Evolutionary conservation across 2,888 invertebrate species (phyloP).

Genomic region (Ormyrus labotus): DNA sequence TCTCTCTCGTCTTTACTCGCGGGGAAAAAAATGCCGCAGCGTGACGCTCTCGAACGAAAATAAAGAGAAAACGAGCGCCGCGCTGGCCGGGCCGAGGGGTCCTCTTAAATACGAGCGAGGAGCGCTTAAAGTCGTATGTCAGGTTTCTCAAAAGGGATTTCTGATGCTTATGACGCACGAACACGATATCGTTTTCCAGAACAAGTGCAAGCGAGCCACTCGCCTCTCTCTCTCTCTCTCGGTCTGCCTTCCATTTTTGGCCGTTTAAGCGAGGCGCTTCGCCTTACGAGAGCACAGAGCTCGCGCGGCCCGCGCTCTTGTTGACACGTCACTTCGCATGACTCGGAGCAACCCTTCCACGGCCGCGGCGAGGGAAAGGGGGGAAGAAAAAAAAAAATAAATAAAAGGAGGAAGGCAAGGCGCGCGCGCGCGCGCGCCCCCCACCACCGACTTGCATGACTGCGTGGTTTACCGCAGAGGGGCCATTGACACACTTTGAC

Average conservation of each 20-base stretch:
- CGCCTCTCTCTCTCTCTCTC: background rate
- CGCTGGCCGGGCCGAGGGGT: background rate
- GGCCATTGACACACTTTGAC: conserved; percentile 73
- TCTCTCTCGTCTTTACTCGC: background rate
- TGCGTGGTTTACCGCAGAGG: conserved; percentile 70
- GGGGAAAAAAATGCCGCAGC: background rate
- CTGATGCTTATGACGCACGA: conserved; percentile 24
- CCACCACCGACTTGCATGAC: conserved; percentile 50
- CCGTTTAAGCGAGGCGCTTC: conserved; percentile 47
- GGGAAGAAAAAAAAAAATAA: conserved; percentile 21
- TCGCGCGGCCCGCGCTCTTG: conserved; percentile 60
- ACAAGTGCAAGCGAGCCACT: conserved; percentile 46
- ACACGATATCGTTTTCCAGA: conserved; percentile 50
- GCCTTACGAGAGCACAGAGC: conserved; percentile 50
- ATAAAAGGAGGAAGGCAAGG: background rate
- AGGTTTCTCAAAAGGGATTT: conserved; percentile 19
- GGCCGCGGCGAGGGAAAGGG: conserved; percentile 38
- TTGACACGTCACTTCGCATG: conserved; percentile 73
- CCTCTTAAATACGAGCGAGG: background rate
- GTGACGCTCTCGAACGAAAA: background rate
- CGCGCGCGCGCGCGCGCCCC: background rate
- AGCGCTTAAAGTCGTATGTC: background rate
- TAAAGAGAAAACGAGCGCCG: background rate
- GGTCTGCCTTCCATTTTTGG: conserved; percentile 20
- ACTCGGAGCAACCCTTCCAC: conserved; percentile 63